Conservation (phyloP, 2,888 invertebrate species). For the Conomelus anceps region DNA sequence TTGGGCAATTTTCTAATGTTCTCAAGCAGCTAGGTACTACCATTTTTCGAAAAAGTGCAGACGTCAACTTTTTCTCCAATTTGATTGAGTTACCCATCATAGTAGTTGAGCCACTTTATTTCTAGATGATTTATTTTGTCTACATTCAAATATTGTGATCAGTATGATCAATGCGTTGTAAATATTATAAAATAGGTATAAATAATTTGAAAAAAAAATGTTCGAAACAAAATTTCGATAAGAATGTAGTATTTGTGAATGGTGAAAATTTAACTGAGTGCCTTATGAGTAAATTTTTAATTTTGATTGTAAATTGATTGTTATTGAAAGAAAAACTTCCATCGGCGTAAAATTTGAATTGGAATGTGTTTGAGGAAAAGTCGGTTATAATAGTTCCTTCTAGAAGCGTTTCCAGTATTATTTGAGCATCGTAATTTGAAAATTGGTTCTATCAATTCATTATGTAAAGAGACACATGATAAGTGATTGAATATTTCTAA, state of each 20-base stretch:
- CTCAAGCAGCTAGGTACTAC: neutral
- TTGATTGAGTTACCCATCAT: neutral
- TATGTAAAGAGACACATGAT: too few species aligned
- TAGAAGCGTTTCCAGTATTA: neutral
- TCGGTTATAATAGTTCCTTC: neutral
- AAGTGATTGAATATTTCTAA: too few species aligned
- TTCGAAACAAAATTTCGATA: neutral
- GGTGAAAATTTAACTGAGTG: neutral
- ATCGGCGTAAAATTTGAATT: neutral
- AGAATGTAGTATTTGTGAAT: neutral
- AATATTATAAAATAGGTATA: neutral
- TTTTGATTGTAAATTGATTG: neutral
- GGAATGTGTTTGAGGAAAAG: neutral
- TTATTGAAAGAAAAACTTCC: too few species aligned
- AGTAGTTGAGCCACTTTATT: neutral
- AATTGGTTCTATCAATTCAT: too few species aligned
- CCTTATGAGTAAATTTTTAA: neutral
- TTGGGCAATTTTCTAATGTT: neutral
- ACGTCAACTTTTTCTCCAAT: neutral
- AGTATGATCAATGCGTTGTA: neutral
- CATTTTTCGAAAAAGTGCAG: neutral
- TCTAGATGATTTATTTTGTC: neutral
- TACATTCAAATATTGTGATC: neutral
- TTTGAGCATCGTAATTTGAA: neutral
- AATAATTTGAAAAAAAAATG: neutral